phyloP scores from a whole-genome alignment of 1,140 invertebrate species.

The Leptonema lineaticorne region DNA sequence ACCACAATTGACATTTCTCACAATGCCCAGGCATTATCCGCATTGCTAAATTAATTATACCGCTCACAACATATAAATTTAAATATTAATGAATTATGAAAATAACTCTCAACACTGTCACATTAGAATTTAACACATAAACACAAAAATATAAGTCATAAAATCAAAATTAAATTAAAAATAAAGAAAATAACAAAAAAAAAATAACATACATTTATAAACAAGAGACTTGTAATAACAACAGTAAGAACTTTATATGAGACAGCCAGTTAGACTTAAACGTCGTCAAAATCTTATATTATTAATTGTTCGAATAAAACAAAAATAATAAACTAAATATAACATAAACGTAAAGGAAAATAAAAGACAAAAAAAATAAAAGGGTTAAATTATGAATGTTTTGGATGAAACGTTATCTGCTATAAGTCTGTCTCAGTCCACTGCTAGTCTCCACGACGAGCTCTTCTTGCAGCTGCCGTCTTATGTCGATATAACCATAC shows the following conservation, averaged over 20 bases:
- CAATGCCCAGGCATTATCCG: too few species aligned
- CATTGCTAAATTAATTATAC: too few species aligned
- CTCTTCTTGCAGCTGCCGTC: conserved; percentile 60
- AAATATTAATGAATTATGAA: too few species aligned
- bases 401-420: conserved; percentile 44
- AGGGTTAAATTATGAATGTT: conserved; percentile 20
- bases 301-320: conserved; percentile 14
- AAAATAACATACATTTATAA: background rate
- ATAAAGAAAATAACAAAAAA: background rate
- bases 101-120: background rate
- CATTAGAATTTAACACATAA: background rate
- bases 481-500: conserved; percentile 65
- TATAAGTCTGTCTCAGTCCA: conserved; percentile 58
- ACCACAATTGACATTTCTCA: too few species aligned
- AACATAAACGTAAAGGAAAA: too few species aligned
- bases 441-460: conserved; percentile 67
- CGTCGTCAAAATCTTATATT: too few species aligned
- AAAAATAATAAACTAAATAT: conserved; percentile 10
- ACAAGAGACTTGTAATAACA: background rate
- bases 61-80: too few species aligned
- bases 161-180: background rate
- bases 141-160: background rate
- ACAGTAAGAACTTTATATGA: conserved; percentile 36
- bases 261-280: conserved; percentile 41
- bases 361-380: background rate